Base-by-base conservation (phyloP, 2,797 vertebrate genomes). In the Sandelia bainsii region DNA sequence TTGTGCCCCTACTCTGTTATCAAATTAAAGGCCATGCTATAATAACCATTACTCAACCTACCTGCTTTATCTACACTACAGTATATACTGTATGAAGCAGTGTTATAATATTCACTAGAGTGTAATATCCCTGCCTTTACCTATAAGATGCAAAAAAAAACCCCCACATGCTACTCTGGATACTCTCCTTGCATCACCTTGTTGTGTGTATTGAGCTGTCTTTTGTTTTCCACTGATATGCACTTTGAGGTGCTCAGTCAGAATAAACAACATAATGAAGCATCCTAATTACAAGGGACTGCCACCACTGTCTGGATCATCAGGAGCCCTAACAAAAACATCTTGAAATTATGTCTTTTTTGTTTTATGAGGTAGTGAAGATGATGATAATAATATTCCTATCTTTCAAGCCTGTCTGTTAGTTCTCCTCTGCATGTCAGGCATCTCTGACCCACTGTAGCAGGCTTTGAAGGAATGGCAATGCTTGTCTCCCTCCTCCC, bases 371-470 rank as follows among this genome's bases (percentile, higher is more conserved):
- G 79, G 73, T 74, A 66, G 72, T 75, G 20, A 37, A 59, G 49
- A 53, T 65, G 37, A 32, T 72, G 20, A 73, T 80, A 32, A 73
- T 84, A 67, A 79, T 77, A 78, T 77, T 84, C 65, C 6, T 71
- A 78, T 87, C 77, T 86, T 86, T 72, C 80, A 84, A 90, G 75
- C 70, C 14, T 22, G 56, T 64, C 46, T 79, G 79, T 62, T 59
- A 75, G 46, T 61, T 65, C 39, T 12, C 22, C 50, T 68, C 39
- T 67, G 69, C 44, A 32, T 66, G 53, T 75, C 52, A 66, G 65
- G 25, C 69, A 48, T 82, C 60, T 53, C 9, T 65, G 69, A 75
- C 79, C 70, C 51, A 23, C 64, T 79, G 69, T 54, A 69, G 67
- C 32, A 25, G 54, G 57, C 67, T 81, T 66, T 84, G 69, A 71